A percentile compares a stretch with the other conserved stretches of the same genome.
Conservation (phyloP, 2,797 vertebrate genomes). For the Artibeus lituratus region DNA sequence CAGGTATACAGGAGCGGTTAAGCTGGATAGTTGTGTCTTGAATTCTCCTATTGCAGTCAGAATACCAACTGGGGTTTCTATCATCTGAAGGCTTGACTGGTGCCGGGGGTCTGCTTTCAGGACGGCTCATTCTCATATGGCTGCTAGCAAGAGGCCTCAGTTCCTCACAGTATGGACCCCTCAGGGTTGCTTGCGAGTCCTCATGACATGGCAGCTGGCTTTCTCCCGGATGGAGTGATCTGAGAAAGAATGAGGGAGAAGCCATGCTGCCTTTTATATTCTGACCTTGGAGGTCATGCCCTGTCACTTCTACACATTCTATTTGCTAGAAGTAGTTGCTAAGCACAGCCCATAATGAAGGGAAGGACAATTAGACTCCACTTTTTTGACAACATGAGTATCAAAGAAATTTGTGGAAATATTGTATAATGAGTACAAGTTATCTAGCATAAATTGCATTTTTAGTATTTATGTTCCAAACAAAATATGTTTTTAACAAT, state of each 20-base stretch:
- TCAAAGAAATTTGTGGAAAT: neutral
- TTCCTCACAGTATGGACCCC: neutral
- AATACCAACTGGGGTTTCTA: neutral
- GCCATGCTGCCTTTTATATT: neutral
- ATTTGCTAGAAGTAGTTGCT: neutral
- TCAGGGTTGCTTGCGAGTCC: neutral
- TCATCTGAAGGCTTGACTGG: neutral
- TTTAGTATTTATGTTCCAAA: conserved; percentile 22
- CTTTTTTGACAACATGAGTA: neutral
- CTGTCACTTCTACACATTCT: neutral
- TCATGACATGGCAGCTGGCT: neutral
- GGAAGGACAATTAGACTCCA: neutral
- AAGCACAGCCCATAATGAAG: neutral
- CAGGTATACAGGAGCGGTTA: neutral
- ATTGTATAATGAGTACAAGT: neutral
- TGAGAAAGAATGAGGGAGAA: neutral
- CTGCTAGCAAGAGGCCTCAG: neutral
- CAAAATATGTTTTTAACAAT: conserved; percentile 31
- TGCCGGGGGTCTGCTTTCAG: neutral
- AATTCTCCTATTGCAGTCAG: neutral
- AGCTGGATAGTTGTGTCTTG: neutral
- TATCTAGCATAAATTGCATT: conserved; percentile 1
- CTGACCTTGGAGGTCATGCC: neutral
- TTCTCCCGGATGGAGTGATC: neutral
- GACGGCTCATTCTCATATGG: neutral